phyloP scores from a whole-genome alignment of 2,797 vertebrate genomes.

The Acanthis flammea region DNA sequence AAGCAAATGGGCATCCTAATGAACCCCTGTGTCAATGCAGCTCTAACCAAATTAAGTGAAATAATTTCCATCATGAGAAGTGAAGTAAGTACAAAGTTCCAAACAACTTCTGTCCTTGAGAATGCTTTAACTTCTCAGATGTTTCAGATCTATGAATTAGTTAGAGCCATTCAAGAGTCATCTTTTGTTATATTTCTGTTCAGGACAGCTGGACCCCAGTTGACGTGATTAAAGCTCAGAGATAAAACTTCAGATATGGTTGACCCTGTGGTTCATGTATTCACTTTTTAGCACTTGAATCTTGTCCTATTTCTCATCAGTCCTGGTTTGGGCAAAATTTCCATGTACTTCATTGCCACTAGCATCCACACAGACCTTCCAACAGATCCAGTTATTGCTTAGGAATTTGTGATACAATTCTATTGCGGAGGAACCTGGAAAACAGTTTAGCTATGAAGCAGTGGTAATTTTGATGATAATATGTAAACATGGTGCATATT shows the following conservation, averaged over 20 bases:
- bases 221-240: not conserved
- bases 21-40: slow-evolving; percentile 72
- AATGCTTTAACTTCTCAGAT: slow-evolving; percentile 32
- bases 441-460: not conserved
- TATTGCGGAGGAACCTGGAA: not conserved
- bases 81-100: slow-evolving; percentile 69
- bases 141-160: slow-evolving; percentile 17
- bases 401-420: not conserved
- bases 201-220: not conserved
- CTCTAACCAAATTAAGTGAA: slow-evolving; percentile 75
- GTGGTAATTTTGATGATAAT: not conserved
- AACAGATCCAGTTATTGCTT: not conserved
- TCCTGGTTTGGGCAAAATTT: not conserved
- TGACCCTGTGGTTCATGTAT: not conserved
- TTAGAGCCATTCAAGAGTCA: not conserved
- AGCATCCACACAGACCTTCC: not conserved
- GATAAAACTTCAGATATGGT: not conserved
- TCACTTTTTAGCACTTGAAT: not conserved
- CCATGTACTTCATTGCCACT: not conserved
- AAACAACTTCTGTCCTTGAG: slow-evolving; percentile 47
- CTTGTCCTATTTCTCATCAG: not conserved
- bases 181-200: not conserved
- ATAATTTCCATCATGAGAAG: slow-evolving; percentile 72
- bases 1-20: slow-evolving; percentile 77
- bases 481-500: not conserved